Percentiles rank a stretch among this genome's conserved stretches.
These are phyloP conservation scores for Xestoiulus laeticollis DNA, from an alignment of 2,888 invertebrate genomes.

Conservation along the genomic window DNA sequence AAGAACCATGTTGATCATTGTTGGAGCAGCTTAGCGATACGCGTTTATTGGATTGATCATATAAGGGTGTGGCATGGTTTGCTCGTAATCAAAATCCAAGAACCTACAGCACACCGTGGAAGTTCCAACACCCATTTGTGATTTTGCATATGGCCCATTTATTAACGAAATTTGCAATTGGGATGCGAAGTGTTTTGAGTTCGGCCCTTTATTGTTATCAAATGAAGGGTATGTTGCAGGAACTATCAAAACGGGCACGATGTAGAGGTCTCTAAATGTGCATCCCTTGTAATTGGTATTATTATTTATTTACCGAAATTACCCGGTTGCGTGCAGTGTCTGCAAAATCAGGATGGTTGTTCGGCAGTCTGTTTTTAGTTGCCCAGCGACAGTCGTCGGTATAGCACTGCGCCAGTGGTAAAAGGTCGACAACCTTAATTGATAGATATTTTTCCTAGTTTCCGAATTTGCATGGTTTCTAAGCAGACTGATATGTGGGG, in stretches of 20 bases:
- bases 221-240: neutral
- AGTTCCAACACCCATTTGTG: too few relatives aligned
- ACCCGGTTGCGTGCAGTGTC: neutral
- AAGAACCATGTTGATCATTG: too few relatives aligned
- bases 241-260: neutral
- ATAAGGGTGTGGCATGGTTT: too few relatives aligned
- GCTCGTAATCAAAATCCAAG: too few relatives aligned
- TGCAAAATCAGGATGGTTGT: neutral
- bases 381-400: neutral
- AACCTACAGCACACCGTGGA: too few relatives aligned
- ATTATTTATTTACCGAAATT: neutral
- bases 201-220: too few relatives aligned
- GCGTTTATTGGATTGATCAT: too few relatives aligned
- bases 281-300: neutral
- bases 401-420: neutral
- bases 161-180: too few relatives aligned
- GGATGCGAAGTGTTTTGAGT: too few relatives aligned
- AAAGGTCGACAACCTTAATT: slow-evolving; percentile 6
- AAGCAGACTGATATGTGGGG: neutral
- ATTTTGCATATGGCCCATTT: too few relatives aligned
- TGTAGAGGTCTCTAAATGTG: neutral
- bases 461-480: neutral
- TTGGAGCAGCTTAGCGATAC: too few relatives aligned
- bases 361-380: neutral
- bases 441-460: neutral